phyloP scores from a whole-genome alignment of 2,888 invertebrate genomes.

The Laothoe populi region DNA sequence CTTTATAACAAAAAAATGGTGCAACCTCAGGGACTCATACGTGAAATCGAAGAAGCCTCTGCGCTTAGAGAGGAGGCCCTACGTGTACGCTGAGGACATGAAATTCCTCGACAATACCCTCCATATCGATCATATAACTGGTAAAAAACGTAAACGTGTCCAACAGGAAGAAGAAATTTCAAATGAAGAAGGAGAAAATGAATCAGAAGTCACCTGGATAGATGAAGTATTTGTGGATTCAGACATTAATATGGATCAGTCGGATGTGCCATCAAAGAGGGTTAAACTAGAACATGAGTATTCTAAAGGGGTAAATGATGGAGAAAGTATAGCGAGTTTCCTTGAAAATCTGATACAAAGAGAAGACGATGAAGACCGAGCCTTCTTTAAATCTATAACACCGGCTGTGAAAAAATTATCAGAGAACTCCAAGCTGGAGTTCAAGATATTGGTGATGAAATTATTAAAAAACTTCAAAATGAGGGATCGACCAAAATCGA shows the following conservation, averaged over 20 bases:
- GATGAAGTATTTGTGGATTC: constrained; percentile 53
- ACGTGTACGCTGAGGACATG: constrained; percentile 56
- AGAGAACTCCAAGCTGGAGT: constrained; percentile 59
- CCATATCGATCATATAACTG: constrained; percentile 27
- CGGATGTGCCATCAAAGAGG: constrained; percentile 40
- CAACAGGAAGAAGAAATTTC: constrained; percentile 37
- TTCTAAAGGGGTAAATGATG: constrained; percentile 37
- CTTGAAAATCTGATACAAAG: constrained; percentile 60
- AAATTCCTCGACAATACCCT: constrained; percentile 53
- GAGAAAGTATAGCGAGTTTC: constrained; percentile 48
- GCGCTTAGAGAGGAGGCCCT: constrained; percentile 45
- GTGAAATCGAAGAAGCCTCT: constrained; percentile 54
- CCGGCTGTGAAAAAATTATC: constrained; percentile 62
- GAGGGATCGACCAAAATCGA: constrained; percentile 41
- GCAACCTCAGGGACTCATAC: constrained; percentile 50
- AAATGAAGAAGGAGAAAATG: constrained; percentile 42
- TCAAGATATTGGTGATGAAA: constrained; percentile 66
- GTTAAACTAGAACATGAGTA: constrained; percentile 40
- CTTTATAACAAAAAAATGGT: constrained; percentile 54
- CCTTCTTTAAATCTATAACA: constrained; percentile 68
- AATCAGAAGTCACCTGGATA: constrained; percentile 53
- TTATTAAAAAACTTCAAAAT: constrained; percentile 52
- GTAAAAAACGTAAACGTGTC: not conserved
- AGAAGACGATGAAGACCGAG: constrained; percentile 69
- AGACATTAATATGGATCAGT: constrained; percentile 43